These are phyloP conservation scores for Crenichthys baileyi DNA, from an alignment of 2,797 vertebrate species.

Conservation along the genomic window DNA sequence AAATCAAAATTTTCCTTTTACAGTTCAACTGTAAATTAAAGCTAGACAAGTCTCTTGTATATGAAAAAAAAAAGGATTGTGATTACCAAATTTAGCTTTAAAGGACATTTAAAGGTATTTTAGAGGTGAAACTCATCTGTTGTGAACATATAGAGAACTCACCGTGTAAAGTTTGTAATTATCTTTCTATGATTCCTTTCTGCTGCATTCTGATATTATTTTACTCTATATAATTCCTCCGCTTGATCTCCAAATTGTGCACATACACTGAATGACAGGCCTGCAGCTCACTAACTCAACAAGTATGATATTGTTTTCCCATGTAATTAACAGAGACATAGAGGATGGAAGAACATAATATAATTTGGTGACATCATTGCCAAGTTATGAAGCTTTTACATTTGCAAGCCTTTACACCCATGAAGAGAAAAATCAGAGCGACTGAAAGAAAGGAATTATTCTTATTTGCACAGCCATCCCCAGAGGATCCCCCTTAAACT, in stretches of 20 bases:
- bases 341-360: conserved; percentile 90
- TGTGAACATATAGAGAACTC: conserved; percentile 20
- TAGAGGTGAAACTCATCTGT: conserved; percentile 35
- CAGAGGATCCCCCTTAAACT: conserved; percentile 79
- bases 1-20: conserved; percentile 20
- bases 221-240: conserved; percentile 77
- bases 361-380: conserved; percentile 92
- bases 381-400: conserved; percentile 89
- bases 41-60: conserved; percentile 35
- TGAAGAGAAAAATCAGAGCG: conserved; percentile 85
- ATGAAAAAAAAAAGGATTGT: conserved; percentile 18
- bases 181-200: conserved; percentile 57
- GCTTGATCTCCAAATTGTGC: conserved; percentile 85
- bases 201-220: conserved; percentile 61
- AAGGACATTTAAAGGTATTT: conserved; percentile 44
- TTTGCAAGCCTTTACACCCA: conserved; percentile 85
- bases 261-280: conserved; percentile 84
- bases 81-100: conserved; percentile 5
- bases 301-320: conserved; percentile 88
- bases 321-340: conserved; percentile 90
- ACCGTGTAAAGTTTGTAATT: conserved; percentile 57
- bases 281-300: conserved; percentile 90
- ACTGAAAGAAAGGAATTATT: conserved; percentile 78
- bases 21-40: not conserved
- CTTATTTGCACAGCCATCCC: conserved; percentile 90